Evolutionary conservation across 2,888 invertebrate genomes (phyloP).

Genomic region (Nephrocerus scutellatus): DNA sequence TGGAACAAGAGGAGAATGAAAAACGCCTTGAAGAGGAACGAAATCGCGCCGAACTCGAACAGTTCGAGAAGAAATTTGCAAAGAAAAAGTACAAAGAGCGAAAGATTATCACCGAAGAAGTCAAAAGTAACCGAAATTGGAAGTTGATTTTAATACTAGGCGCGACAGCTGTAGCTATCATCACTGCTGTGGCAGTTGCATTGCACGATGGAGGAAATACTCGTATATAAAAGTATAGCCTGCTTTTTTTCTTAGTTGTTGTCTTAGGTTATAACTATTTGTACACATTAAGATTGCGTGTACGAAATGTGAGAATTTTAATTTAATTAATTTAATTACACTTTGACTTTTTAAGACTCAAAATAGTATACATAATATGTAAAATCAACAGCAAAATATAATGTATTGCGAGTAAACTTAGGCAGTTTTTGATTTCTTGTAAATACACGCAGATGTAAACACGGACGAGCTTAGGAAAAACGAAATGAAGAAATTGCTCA

Average conservation of each 20-base stretch:
- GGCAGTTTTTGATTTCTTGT: constrained; percentile 50
- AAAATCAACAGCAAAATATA: constrained; percentile 13
- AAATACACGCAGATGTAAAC: constrained; percentile 62
- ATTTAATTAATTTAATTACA: neutral
- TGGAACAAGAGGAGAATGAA: too few relatives aligned
- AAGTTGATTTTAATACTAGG: constrained; percentile 26
- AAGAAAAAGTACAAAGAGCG: constrained; percentile 56
- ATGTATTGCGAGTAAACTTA: constrained; percentile 15
- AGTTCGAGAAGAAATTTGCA: constrained; percentile 69
- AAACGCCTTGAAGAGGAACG: constrained; percentile 56
- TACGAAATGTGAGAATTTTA: too few relatives aligned
- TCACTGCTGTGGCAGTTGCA: constrained; percentile 31
- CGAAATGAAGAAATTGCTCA: constrained; percentile 68
- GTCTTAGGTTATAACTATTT: too few relatives aligned
- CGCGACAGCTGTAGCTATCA: constrained; percentile 22
- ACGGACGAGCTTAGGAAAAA: constrained; percentile 63
- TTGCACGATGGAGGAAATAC: constrained; percentile 38
- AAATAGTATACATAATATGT: constrained; percentile 10
- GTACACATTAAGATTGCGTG: too few relatives aligned
- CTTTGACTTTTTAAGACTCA: neutral
- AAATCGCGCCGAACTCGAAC: constrained; percentile 66
- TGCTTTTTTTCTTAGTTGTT: too few relatives aligned
- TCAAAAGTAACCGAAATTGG: constrained; percentile 26
- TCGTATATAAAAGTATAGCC: too few relatives aligned
- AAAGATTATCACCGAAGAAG: constrained; percentile 33